Evolutionary conservation across 2,797 vertebrate genomes (phyloP), one percentile per base, ranked within the genome.

Genomic region (Spondyliosoma cantharus): DNA sequence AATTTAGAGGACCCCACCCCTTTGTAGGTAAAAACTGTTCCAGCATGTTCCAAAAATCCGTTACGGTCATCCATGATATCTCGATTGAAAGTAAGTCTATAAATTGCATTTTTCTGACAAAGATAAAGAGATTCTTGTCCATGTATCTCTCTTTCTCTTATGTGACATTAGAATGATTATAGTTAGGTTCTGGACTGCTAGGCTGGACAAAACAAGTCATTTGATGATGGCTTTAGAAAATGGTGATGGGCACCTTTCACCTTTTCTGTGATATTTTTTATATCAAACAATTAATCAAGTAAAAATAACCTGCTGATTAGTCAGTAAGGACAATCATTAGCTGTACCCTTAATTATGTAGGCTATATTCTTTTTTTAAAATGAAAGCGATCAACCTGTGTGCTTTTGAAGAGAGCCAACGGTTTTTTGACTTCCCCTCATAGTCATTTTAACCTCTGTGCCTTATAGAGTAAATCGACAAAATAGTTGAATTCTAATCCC

Each of bases 401-500:
- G 2, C 66, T 54, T 3, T 32, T 49, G 45, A 52, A 43, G 11
- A 19, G 58, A 37, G 32, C 32, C 45, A 24, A 3, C 67, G 71
- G 64, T 4, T 25, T 5, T 49, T 7, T 49, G 5, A 43, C 24
- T 56, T 78, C 17, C 60, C 56, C 68, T 63, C 20, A 12, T 43
- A 75, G 66, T 61, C 14, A 3, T 73, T 62, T 88, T 85, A 71
- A 86, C 82, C 85, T 83, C 67, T 52, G 45, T 43, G 71, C 68
- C 8, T 7, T 64, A 3, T 24, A 54, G 70, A 81, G 85, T 89
- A 89, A 90, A 88, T 90, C 83, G 76, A 64, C 58, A 78, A 68
- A 68, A 90, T 70, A 62, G 83, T 90, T 82, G 12, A 80, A 83
- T 81, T 89, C 60, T 85, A 88, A 88, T 92, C 89, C 84, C 59